Evolutionary conservation across 2,797 vertebrate species (phyloP), one percentile per base, ranked within the genome.

Genomic region (Rousettus madagascariensis): DNA sequence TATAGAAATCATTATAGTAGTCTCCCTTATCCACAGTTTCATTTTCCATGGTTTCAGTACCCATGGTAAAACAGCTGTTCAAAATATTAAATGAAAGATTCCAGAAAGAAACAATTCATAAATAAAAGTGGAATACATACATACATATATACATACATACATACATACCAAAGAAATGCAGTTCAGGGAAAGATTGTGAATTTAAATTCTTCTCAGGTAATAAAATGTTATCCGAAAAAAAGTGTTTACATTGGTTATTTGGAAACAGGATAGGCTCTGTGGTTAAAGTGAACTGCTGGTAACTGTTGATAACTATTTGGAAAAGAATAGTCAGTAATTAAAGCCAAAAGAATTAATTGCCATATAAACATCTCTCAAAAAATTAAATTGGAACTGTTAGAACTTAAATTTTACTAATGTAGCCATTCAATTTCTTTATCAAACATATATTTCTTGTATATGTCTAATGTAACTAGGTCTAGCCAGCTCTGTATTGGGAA

Each of bases 361-460:
- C 77, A 53, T 30, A 53, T 91, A 95, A 86, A 49, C 36, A 90
- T 33, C 49, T 22, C 71, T 68, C 36, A 79, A 94, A 92, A 92
- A 90, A 22, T 87, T 84, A 61, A 83, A 53, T 82, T 53, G 16
- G 10, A 61, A 30, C n/a, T 80, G 4, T 77, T 75, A 6, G 33
- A 80, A 93, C 1, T 51, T 57, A 93, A 30, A 68, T 46, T 63
- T 94, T 69, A 41, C 11, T 59, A 87, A 77, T 10, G 10, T 38
- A 57, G 2, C 4, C 28, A 41, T 79, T 79, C 2, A 38, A 11
- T 36, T 80, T 77, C 15, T 69, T 63, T 74, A 24, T 49, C 26
- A 74, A 83, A 33, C 9, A 4, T 38, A 30, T 22, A 12, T 41
- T 61, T 36, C n/a, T 92, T 53, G 4, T 28, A 61, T 41, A 38